These are phyloP conservation scores for Argyresthia albistria DNA, from an alignment of 2,888 invertebrate species.

Conservation along the genomic window DNA sequence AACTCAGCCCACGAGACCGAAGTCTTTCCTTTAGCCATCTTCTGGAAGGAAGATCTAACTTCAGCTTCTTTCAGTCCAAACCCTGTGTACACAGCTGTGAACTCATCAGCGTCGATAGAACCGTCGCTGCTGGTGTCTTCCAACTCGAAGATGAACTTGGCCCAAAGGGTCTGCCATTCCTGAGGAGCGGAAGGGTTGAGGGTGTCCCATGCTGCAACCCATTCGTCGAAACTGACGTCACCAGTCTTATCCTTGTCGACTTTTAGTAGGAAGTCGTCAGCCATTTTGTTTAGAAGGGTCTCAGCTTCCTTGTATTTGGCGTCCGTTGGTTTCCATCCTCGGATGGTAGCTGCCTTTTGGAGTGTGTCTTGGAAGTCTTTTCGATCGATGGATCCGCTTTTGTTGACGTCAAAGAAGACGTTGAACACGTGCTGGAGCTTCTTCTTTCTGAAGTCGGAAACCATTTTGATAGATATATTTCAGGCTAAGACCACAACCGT, in stretches of 20 bases:
- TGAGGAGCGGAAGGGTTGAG: constrained; percentile 80
- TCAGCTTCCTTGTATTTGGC: constrained; percentile 82
- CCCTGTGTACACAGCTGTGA: constrained; percentile 83
- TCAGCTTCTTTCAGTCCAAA: constrained; percentile 83
- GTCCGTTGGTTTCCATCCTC: constrained; percentile 83
- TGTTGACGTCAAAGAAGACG: constrained; percentile 90
- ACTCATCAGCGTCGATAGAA: constrained; percentile 85
- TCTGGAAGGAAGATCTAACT: constrained; percentile 82
- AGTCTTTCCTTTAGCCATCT: constrained; percentile 82
- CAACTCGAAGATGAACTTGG: constrained; percentile 89
- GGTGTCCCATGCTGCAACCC: constrained; percentile 90
- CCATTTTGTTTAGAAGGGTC: constrained; percentile 82
- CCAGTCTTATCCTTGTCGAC: constrained; percentile 92
- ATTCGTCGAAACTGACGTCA: constrained; percentile 88
- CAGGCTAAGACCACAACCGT: neutral
- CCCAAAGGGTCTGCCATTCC: constrained; percentile 88
- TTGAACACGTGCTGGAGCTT: constrained; percentile 90
- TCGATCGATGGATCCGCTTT: constrained; percentile 89
- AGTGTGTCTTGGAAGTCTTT: constrained; percentile 90
- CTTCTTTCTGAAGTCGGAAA: constrained; percentile 91
- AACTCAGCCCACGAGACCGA: constrained; percentile 84
- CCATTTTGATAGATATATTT: constrained; percentile 49
- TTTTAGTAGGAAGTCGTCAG: constrained; percentile 84
- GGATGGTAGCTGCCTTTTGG: constrained; percentile 84
- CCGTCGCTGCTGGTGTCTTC: constrained; percentile 88